Percentiles rank a stretch among this genome's conserved stretches.
Conservation (phyloP, 2,113 vertebrate genomes). For the Pogona vitticeps region DNA sequence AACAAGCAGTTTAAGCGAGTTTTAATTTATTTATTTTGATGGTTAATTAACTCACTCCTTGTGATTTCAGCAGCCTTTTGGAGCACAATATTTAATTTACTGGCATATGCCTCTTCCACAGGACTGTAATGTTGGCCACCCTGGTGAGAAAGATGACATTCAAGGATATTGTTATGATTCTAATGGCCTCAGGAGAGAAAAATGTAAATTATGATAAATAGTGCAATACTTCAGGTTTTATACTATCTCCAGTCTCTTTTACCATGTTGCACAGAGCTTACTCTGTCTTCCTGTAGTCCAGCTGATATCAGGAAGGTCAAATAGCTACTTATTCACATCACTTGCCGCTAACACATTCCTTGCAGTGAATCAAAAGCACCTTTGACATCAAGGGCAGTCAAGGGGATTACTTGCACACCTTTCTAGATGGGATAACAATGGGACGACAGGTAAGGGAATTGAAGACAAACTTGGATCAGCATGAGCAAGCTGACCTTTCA, state of each 20-base stretch:
- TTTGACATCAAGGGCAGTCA: constrained; percentile 72
- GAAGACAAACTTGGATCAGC: constrained; percentile 58
- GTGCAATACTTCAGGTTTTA: constrained; percentile 36
- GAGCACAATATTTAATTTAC: background rate
- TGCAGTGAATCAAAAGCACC: constrained; percentile 68
- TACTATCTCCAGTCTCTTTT: constrained; percentile 61
- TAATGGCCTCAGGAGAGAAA: constrained; percentile 40
- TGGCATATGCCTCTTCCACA: background rate
- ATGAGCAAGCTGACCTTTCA: constrained; percentile 47
- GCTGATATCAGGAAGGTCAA: constrained; percentile 69
- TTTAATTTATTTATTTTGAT: constrained; percentile 56
- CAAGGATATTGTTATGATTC: constrained; percentile 21
- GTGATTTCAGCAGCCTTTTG: constrained; percentile 24
- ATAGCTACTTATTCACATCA: constrained; percentile 59
- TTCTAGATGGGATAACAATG: constrained; percentile 51
- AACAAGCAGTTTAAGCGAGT: background rate
- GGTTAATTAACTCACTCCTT: constrained; percentile 45
- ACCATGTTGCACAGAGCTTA: constrained; percentile 42
- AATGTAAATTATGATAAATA: constrained; percentile 62
- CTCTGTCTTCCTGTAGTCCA: constrained; percentile 59
- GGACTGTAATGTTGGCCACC: background rate
- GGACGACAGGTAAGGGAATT: constrained; percentile 45
- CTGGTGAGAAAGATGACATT: constrained; percentile 42
- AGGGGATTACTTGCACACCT: constrained; percentile 61
- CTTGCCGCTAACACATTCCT: constrained; percentile 66